A percentile compares a stretch with the other conserved stretches of the same genome.
Conservation (phyloP, 2,888 invertebrate genomes). For the Cabera pusaria region DNA sequence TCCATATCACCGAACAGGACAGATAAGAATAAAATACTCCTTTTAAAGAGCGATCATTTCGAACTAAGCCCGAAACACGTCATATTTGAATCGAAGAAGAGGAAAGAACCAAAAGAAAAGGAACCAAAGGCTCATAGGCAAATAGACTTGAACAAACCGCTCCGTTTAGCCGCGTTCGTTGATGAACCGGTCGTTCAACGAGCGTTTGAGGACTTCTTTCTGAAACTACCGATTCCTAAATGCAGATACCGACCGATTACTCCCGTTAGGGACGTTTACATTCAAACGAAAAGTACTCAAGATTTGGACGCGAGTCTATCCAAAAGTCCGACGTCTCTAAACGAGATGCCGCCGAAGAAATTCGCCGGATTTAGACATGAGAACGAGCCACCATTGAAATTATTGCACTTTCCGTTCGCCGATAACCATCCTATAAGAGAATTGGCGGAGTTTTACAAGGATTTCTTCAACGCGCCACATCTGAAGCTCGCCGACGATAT, state of each 20-base stretch:
- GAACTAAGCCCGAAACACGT: slow-evolving; percentile 88
- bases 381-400: slow-evolving; percentile 86
- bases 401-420: slow-evolving; percentile 91
- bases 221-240: slow-evolving; percentile 63
- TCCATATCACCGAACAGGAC: slow-evolving; percentile 93
- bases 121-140: slow-evolving; percentile 49
- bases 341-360: slow-evolving; percentile 69
- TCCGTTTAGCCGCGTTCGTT: slow-evolving; percentile 90
- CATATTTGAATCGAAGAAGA: slow-evolving; percentile 83
- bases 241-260: slow-evolving; percentile 56
- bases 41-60: slow-evolving; percentile 97
- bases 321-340: slow-evolving; percentile 64
- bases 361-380: slow-evolving; percentile 69
- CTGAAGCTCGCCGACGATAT: slow-evolving; percentile 60
- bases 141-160: slow-evolving; percentile 87
- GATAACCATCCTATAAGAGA: slow-evolving; percentile 88
- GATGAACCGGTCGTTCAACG: slow-evolving; percentile 70
- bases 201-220: slow-evolving; percentile 64
- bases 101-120: slow-evolving; percentile 75
- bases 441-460: slow-evolving; percentile 90
- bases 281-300: slow-evolving; percentile 63
- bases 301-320: slow-evolving; percentile 56
- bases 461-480: slow-evolving; percentile 88
- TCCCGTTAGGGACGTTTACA: slow-evolving; percentile 35
- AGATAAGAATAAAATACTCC: slow-evolving; percentile 86